Conservation (phyloP, 2,113 vertebrate species). For the Clarias gariepinus region DNA sequence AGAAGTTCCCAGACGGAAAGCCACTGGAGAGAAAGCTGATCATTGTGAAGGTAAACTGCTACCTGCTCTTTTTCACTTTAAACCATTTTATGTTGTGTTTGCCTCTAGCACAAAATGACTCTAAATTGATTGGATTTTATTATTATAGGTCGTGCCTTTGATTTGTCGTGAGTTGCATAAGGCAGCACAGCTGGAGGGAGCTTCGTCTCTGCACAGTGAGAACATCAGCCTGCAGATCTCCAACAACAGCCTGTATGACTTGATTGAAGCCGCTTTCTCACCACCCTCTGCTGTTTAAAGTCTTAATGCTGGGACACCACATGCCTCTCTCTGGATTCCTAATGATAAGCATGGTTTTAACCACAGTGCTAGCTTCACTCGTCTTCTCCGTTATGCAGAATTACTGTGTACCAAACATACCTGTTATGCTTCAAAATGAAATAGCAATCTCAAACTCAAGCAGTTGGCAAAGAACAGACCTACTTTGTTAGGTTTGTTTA, state of each 20-base stretch:
- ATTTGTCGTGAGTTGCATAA: constrained; percentile 75
- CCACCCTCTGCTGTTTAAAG: constrained; percentile 55
- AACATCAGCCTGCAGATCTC: constrained; percentile 87
- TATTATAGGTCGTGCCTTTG: constrained; percentile 81
- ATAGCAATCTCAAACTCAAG: neutral
- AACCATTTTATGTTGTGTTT: neutral
- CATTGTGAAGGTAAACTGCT: constrained; percentile 81
- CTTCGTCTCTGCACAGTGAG: constrained; percentile 82
- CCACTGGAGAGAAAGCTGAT: constrained; percentile 85
- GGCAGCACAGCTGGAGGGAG: constrained; percentile 75
- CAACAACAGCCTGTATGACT: constrained; percentile 77
- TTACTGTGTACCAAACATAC: neutral
- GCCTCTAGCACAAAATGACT: too few species aligned
- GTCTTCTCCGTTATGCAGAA: neutral
- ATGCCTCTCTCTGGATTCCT: neutral
- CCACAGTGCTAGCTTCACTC: neutral
- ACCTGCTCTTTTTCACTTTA: neutral
- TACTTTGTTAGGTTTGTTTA: neutral
- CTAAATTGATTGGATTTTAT: too few species aligned
- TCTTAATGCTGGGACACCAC: neutral
- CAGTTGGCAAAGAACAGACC: neutral
- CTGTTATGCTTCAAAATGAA: neutral
- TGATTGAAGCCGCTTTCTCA: constrained; percentile 67
- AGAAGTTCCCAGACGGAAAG: constrained; percentile 78
- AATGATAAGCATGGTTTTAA: neutral